Evolutionary conservation across 2,113 vertebrate species (phyloP).

Genomic region (Xenopus laevis): DNA sequence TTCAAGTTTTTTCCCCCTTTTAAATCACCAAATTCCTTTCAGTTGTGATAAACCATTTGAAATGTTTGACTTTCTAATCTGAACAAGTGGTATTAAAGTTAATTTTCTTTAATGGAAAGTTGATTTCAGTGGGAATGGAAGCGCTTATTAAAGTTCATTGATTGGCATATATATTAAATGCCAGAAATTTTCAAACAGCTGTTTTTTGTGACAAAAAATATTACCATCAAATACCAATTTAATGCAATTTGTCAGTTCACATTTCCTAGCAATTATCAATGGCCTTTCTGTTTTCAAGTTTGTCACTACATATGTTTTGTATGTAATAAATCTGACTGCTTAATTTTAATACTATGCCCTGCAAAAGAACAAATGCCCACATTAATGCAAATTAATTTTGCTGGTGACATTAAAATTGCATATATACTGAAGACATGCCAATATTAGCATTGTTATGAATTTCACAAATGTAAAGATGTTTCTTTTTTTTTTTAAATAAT

Average conservation of each 20-base stretch:
- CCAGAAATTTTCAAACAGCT: not conserved
- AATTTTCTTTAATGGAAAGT: not conserved
- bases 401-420: not conserved
- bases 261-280: not conserved
- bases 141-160: conserved; percentile 9
- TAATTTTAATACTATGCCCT: not conserved
- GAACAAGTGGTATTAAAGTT: too few relatives aligned
- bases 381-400: not conserved
- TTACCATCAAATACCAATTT: not conserved
- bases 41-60: too few relatives aligned
- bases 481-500: too few relatives aligned
- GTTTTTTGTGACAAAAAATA: not conserved
- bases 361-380: not conserved
- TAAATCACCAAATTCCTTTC: too few relatives aligned
- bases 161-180: conserved; percentile 2
- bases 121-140: not conserved
- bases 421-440: not conserved
- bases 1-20: too few relatives aligned
- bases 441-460: too few relatives aligned
- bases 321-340: not conserved
- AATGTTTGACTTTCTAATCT: too few relatives aligned
- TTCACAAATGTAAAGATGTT: too few relatives aligned
- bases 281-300: not conserved
- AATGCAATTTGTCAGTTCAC: not conserved
- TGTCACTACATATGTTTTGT: not conserved